Conservation (phyloP, 2,888 invertebrate species). For the Perdita meconis region DNA sequence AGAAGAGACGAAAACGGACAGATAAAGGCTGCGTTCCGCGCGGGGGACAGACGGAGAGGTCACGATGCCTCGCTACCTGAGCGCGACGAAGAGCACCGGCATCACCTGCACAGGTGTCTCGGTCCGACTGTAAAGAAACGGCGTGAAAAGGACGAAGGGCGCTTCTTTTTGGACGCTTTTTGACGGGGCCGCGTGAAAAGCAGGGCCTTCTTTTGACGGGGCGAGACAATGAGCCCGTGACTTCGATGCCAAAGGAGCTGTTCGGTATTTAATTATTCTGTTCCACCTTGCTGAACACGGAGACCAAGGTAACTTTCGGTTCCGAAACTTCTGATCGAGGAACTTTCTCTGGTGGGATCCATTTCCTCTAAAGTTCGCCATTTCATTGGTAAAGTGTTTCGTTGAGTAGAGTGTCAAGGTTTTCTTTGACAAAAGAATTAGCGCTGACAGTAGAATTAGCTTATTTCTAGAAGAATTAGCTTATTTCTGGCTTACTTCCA, state of each 20-base stretch:
- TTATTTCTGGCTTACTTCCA: no score
- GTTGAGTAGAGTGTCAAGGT: no score
- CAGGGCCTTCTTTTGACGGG: slow-evolving; percentile 5
- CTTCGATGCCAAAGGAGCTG: not conserved
- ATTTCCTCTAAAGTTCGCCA: no score
- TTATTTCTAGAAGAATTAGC: no score
- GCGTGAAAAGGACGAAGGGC: slow-evolving; percentile 63
- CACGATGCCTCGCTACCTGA: slow-evolving; percentile 20
- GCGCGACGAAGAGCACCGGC: slow-evolving; percentile 47
- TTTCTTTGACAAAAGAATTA: no score
- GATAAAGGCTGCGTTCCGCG: slow-evolving; percentile 50
- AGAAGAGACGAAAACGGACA: slow-evolving; percentile 52
- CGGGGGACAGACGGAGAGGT: slow-evolving; percentile 24
- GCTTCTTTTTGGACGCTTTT: not conserved
- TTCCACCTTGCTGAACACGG: no score
- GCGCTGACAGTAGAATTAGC: no score
- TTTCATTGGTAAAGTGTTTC: no score
- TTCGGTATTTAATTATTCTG: not conserved
- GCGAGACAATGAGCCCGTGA: not conserved
- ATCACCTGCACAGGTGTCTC: slow-evolving; percentile 57
- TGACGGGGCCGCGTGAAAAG: slow-evolving; percentile 18
- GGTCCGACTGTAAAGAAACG: slow-evolving; percentile 13
- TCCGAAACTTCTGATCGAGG: no score
- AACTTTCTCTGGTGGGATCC: no score
- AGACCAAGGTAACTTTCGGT: no score